These are phyloP conservation scores for Netelia inedita DNA, from an alignment of 2,888 invertebrate species.

Conservation along the genomic window DNA sequence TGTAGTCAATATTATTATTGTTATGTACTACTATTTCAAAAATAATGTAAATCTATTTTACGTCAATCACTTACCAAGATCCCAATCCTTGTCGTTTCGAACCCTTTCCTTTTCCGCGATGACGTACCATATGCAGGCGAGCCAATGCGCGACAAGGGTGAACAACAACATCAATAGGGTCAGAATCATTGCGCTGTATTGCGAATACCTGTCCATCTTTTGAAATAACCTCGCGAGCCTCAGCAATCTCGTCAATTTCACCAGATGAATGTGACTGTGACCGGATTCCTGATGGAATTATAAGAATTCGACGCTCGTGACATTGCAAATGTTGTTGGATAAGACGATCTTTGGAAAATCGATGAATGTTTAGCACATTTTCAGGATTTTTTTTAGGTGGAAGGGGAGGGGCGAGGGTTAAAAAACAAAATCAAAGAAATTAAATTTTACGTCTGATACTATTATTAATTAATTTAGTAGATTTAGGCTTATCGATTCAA, in stretches of 20 bases:
- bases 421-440: no score
- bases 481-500: no score
- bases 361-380: no score
- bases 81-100: conserved; percentile 89
- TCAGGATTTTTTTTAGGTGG: no score
- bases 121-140: conserved; percentile 98
- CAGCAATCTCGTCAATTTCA: conserved; percentile 95
- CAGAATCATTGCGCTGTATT: conserved; percentile 97
- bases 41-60: not conserved
- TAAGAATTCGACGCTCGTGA: no score
- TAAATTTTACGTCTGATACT: no score
- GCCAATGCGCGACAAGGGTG: conserved; percentile 97
- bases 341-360: no score
- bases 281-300: conserved; percentile 88
- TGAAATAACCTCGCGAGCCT: conserved; percentile 95
- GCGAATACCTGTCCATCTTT: conserved; percentile 98
- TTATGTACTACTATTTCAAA: not conserved
- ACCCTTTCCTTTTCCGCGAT: conserved; percentile 95
- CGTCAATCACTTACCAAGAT: conserved; percentile 89
- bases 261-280: conserved; percentile 93
- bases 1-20: not conserved
- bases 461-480: no score
- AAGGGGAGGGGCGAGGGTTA: no score
- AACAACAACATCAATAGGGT: conserved; percentile 97
- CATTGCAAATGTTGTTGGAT: no score